Evolutionary conservation across 2,888 invertebrate genomes (phyloP).

Genomic region (Amphipyra tragopoginis): DNA sequence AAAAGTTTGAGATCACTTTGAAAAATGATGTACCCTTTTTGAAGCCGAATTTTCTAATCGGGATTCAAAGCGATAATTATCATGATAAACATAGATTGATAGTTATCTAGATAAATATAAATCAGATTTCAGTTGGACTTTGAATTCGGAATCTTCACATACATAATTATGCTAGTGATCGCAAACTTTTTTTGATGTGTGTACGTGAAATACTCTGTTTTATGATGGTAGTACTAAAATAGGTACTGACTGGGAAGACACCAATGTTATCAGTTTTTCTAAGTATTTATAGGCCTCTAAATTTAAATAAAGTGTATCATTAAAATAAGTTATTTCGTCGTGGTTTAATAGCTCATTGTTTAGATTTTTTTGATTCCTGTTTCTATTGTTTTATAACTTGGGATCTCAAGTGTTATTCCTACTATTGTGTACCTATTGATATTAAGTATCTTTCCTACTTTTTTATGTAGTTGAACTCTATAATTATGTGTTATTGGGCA

Average conservation of each 20-base stretch:
- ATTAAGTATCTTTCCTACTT: slow-evolving; percentile 53
- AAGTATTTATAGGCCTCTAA: slow-evolving; percentile 44
- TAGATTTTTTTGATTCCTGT: slow-evolving; percentile 38
- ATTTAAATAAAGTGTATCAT: slow-evolving; percentile 51
- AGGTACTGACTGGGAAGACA: slow-evolving; percentile 52
- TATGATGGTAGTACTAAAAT: slow-evolving; percentile 27
- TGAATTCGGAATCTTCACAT: too few relatives aligned
- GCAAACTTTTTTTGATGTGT: too few relatives aligned
- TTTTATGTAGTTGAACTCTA: slow-evolving; percentile 49
- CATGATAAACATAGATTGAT: too few relatives aligned
- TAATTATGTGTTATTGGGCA: slow-evolving; percentile 39
- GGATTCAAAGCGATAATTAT: too few relatives aligned
- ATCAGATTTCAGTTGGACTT: too few relatives aligned
- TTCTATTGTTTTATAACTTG: slow-evolving; percentile 50
- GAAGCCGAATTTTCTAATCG: too few relatives aligned
- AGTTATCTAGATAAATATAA: too few relatives aligned
- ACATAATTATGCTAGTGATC: too few relatives aligned
- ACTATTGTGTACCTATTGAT: slow-evolving; percentile 57
- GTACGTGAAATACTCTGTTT: slow-evolving; percentile 31
- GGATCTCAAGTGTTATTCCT: slow-evolving; percentile 60
- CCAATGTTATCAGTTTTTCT: slow-evolving; percentile 51
- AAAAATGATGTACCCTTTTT: too few relatives aligned
- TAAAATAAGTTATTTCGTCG: slow-evolving; percentile 40
- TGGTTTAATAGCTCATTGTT: slow-evolving; percentile 43
- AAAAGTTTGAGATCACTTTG: too few relatives aligned